Conservation (phyloP, 2,797 vertebrate genomes). For the Myiotriccus ornatus region DNA sequence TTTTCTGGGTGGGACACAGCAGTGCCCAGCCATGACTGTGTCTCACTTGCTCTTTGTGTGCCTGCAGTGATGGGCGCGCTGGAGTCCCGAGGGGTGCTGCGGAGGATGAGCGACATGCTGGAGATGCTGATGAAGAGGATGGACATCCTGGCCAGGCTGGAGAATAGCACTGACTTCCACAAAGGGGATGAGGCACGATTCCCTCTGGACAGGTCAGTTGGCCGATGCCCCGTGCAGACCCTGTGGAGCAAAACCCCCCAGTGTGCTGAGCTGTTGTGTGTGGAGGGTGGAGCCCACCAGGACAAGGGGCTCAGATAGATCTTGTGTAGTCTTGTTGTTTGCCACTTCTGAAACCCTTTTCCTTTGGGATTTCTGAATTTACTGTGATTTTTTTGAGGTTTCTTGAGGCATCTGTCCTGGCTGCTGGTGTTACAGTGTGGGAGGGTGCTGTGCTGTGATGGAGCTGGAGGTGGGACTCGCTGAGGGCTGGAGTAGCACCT, state of each 20-base stretch:
- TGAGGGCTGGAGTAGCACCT: not conserved
- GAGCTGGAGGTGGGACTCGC: not conserved
- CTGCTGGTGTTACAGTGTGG: accelerated
- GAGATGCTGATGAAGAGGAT: conserved; percentile 91
- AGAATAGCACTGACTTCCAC: conserved; percentile 83
- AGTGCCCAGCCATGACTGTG: accelerated
- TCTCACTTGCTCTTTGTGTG: conserved; percentile 22
- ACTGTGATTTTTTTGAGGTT: not conserved
- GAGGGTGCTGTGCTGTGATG: not conserved
- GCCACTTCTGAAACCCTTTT: not conserved
- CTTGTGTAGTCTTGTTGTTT: not conserved
- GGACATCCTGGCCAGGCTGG: conserved; percentile 87
- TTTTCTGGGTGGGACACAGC: accelerated
- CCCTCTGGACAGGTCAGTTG: conserved; percentile 84
- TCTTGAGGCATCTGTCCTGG: not conserved
- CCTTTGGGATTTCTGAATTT: not conserved
- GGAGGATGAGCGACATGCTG: conserved; percentile 93
- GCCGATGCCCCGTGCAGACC: not conserved
- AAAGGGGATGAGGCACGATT: conserved; percentile 78
- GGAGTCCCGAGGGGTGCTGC: conserved; percentile 89
- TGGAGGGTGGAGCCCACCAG: not conserved
- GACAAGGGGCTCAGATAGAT: accelerated
- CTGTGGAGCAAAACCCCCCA: accelerated
- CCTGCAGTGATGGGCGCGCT: conserved; percentile 83
- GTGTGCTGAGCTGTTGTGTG: not conserved